Evolutionary conservation across 2,888 invertebrate species (phyloP).

Genomic region (Chrysolina americana): DNA sequence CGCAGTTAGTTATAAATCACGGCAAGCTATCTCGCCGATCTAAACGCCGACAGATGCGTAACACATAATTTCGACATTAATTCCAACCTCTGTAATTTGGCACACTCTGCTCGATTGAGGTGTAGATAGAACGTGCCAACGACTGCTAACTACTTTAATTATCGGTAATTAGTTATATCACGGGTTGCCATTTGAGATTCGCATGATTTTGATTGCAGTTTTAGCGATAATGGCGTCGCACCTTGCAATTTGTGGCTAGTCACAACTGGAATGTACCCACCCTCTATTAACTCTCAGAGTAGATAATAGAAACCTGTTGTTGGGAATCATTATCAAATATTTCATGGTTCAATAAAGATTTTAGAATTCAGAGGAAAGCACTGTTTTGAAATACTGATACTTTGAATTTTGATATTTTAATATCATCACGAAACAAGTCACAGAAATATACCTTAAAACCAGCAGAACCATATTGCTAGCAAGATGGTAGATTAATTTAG

Average conservation of each 20-base stretch:
- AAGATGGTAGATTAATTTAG: too few relatives aligned
- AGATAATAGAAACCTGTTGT: too few relatives aligned
- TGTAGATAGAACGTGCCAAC: conserved; percentile 49
- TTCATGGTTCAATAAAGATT: background rate
- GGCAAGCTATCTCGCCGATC: conserved; percentile 33
- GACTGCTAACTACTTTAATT: conserved; percentile 52
- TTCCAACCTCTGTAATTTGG: conserved; percentile 48
- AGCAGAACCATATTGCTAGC: too few relatives aligned
- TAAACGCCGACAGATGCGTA: conserved; percentile 32
- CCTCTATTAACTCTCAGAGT: too few relatives aligned
- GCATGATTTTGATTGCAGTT: conserved; percentile 4
- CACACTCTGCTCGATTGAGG: conserved; percentile 47
- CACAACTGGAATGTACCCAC: background rate
- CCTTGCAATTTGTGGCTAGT: conserved; percentile 13
- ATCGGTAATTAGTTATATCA: conserved; percentile 48
- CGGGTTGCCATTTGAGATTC: conserved; percentile 11
- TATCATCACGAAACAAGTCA: too few relatives aligned
- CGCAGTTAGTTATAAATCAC: background rate
- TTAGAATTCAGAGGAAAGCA: too few relatives aligned
- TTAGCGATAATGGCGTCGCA: conserved; percentile 10
- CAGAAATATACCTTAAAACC: too few relatives aligned
- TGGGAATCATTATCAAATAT: background rate
- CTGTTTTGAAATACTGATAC: too few relatives aligned
- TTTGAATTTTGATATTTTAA: too few relatives aligned
- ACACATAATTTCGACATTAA: conserved; percentile 36